Percentiles rank a stretch among this genome's conserved stretches.
phyloP scores from a whole-genome alignment of 2,797 vertebrate genomes.

The Thalassophryne amazonica region DNA sequence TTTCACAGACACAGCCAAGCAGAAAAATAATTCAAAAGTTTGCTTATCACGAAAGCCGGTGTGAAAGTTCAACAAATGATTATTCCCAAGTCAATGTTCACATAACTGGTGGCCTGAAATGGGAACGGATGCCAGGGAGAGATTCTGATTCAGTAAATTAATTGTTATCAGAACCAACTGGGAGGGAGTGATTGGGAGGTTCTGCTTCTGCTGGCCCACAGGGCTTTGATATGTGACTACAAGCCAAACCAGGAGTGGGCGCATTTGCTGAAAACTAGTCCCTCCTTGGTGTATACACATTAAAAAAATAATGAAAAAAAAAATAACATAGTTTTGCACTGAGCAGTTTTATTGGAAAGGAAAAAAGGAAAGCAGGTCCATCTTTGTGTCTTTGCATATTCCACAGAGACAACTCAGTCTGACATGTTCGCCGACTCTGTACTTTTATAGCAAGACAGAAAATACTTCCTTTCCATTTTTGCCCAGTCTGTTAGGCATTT shows the following conservation, averaged over 20 bases:
- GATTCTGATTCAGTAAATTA: conserved; percentile 68
- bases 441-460: conserved; percentile 31
- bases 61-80: conserved; percentile 78
- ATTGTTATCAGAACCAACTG: conserved; percentile 62
- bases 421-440: conserved; percentile 11
- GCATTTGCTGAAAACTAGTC: conserved; percentile 25
- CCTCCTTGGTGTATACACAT: conserved; percentile 18
- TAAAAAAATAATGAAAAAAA: neutral
- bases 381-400: conserved; percentile 15
- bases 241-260: conserved; percentile 15
- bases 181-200: conserved; percentile 27
- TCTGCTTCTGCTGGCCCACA: conserved; percentile 8
- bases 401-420: conserved; percentile 15
- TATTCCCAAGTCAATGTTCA: conserved; percentile 76
- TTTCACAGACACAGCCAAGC: conserved; percentile 77
- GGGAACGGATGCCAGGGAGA: conserved; percentile 59
- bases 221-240: conserved; percentile 39
- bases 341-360: neutral
- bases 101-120: conserved; percentile 68
- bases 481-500: conserved; percentile 35
- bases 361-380: conserved; percentile 15
- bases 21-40: conserved; percentile 80
- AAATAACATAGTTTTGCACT: neutral
- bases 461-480: conserved; percentile 35
- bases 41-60: conserved; percentile 72